Evolutionary conservation across 2,888 invertebrate genomes (phyloP), one percentile per base, ranked within the genome.

Genomic region (Drosophila histrio): DNA sequence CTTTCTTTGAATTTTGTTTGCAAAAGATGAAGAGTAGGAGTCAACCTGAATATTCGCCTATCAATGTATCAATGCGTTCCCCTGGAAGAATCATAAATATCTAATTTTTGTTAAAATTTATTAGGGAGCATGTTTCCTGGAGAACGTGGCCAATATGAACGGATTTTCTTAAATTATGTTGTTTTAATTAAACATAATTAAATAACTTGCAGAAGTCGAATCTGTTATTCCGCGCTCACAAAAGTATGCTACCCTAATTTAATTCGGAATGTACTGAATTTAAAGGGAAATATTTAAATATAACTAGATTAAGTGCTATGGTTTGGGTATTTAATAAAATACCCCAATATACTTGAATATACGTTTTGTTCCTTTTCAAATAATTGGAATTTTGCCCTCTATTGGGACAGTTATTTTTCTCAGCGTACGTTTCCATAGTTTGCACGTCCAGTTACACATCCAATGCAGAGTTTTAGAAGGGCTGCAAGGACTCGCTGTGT

Each of bases 381-480:
- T n/a, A 3, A n/a, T n/a, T n/a, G n/a, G n/a, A n/a, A 19, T 38
- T 19, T 38, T 17, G 36, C 34, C 7, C 3, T n/a, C 13, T 32
- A 1, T 1, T n/a, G 7, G 8, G 11, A 9, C 9, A 9, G 1
- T 3, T 32, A 47, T 63, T 70, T 70, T 38, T 53, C 21, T 41
- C 53, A 70, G 70, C 28, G 65, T 64, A 7, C 17, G 8, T 17
- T 49, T 8, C 4, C 15, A 22, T 24, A 53, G 21, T 46, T 22
- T n/a, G 13, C 21, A 13, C 15, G 8, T 34, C 11, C 11, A 22
- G 56, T 13, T 21, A 22, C 21, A 53, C 21, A 64, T 58, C 44
- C 34, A 21, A 30, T 30, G 56, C 47, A 49, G 41, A 36, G 49
- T 24, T 17, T 36, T 39, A 34, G 9, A 64, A 50, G 44, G 28